Base-by-base conservation (phyloP, 2,113 vertebrate genomes). In the Nothobranchius kuhntae region DNA sequence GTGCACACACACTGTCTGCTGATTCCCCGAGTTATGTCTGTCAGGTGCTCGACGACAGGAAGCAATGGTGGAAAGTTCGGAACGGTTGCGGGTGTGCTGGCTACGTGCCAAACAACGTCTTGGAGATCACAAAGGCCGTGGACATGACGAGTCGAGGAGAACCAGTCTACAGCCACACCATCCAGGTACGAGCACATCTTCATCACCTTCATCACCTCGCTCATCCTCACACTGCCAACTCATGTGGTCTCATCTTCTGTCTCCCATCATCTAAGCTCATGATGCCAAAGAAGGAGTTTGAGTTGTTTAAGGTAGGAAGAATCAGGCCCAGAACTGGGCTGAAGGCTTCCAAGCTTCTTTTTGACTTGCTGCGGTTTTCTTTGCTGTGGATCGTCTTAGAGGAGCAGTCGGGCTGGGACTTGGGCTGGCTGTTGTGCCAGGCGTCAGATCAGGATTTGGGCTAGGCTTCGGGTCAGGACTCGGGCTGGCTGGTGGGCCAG, bases 271-370 rank as follows among this genome's bases (percentile, higher is more conserved):
- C 47, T 59, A 93, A 99, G 97, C 95, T 98, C 4, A 95, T 99
- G 95, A 98, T 99, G 98, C 96, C 98, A 95, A 98, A 97, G 93
- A 98, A 95, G 95, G 98, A 99, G 83, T 99, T 99, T 98, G 96
- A 98, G 91, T 94, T 98, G 92, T 98, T 99, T 87, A 98, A 99
- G 98, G 96, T 98, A 98, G 91, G 78, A 40, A 0, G 11, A 30
- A 42, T 4, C 9, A 13, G 42, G 55, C n/a, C 42, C 47, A 67
- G 9, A 30, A 42, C 4, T 7, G 13, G 42, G 55, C n/a, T 38
- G 47, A 67, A 78, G 64, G 73, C 15, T 48, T n/a, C 0, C 48
- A 1, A 12, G 26, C 3, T 40, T 42, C 13, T 35, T 42, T 36
- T 65, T 55, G 44, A 45, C 14, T 53, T 11, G 13, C 15, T 51